A percentile compares a stretch with the other conserved stretches of the same genome.
These are phyloP conservation scores for Tachuris rubrigastra DNA, from an alignment of 2,113 vertebrate species.

Conservation along the genomic window DNA sequence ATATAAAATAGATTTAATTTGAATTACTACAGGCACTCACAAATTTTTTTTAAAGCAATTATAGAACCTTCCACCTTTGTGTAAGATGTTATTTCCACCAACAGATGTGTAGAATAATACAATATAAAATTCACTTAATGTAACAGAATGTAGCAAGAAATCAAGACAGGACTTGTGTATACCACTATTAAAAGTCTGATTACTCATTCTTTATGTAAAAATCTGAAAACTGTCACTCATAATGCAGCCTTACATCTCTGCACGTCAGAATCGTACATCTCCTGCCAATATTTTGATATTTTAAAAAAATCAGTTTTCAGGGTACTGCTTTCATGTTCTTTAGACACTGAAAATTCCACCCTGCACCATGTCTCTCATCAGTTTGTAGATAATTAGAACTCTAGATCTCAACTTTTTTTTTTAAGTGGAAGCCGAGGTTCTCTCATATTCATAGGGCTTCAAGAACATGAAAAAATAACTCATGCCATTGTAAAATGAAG, in stretches of 20 bases:
- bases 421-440: background rate
- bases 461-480: background rate
- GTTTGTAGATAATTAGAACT: background rate
- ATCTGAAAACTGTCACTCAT: slow-evolving; percentile 1
- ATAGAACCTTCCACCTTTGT: background rate
- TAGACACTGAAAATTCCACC: background rate
- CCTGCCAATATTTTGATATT: background rate
- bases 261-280: background rate
- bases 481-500: background rate
- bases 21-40: background rate
- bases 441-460: background rate
- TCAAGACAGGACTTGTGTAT: background rate
- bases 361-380: background rate
- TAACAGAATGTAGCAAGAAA: background rate
- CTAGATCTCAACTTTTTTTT: background rate
- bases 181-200: background rate
- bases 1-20: background rate
- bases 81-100: background rate
- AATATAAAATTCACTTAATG: background rate
- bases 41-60: background rate
- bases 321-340: background rate
- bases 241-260: background rate
- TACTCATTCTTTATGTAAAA: background rate
- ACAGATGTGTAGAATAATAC: background rate
- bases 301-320: background rate